These are phyloP conservation scores for Bruchidius siliquastri DNA, from an alignment of 2,888 invertebrate genomes.

Conservation along the genomic window DNA sequence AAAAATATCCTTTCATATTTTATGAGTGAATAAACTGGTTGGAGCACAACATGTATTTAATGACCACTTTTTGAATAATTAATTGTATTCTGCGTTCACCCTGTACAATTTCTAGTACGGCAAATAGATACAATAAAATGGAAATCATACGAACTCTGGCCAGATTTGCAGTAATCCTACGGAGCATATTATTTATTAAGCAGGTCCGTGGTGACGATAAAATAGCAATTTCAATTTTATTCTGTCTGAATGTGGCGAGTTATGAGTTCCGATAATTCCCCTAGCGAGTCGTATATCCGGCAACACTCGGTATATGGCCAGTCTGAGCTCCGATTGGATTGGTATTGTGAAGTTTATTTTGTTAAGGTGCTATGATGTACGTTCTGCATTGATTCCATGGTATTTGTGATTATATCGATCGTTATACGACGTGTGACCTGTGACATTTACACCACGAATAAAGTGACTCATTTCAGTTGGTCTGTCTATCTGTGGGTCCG, in stretches of 20 bases:
- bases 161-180: neutral
- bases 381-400: neutral
- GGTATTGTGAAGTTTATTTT: neutral
- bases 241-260: constrained; percentile 22
- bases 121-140: neutral
- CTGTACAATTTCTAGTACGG: neutral
- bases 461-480: no score
- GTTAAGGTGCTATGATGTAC: neutral
- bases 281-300: constrained; percentile 19
- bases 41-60: no score
- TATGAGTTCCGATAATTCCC: constrained; percentile 19
- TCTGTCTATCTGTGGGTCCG: no score
- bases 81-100: no score
- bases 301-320: constrained; percentile 19
- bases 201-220: constrained; percentile 19
- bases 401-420: no score
- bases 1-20: no score
- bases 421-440: no score
- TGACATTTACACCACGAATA: no score
- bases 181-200: constrained; percentile 19
- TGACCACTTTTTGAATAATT: no score
- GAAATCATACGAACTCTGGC: neutral
- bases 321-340: constrained; percentile 5
- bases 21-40: no score
- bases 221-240: constrained; percentile 26